phyloP scores from a whole-genome alignment of 1,140 invertebrate genomes.

The Conus ventricosus region DNA sequence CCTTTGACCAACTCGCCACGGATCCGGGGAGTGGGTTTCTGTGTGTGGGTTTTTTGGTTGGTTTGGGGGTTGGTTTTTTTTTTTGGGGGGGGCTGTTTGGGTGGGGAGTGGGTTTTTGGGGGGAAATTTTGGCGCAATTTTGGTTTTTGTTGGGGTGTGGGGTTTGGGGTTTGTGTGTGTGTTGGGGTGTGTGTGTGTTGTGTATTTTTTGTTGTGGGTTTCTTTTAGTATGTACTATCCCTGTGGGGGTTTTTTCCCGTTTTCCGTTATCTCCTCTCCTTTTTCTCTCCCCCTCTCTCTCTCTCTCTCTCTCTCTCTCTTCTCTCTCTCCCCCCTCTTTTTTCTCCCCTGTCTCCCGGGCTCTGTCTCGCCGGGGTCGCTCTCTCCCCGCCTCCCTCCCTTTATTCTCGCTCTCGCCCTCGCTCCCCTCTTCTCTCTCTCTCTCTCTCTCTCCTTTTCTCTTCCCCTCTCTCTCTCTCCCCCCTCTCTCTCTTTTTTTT shows the following conservation, averaged over 20 bases:
- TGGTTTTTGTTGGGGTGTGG: too few species aligned
- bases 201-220: neutral
- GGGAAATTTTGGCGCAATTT: too few species aligned
- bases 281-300: constrained; percentile 1
- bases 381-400: neutral
- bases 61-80: neutral
- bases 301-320: neutral
- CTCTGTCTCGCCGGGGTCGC: too few species aligned
- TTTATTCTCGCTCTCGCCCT: neutral
- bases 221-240: neutral
- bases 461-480: neutral
- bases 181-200: constrained; percentile 43
- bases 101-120: neutral
- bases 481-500: too few species aligned
- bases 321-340: neutral
- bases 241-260: too few species aligned
- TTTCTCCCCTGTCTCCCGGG: neutral
- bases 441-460: neutral
- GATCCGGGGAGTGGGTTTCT: constrained; percentile 79
- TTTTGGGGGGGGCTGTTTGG: neutral
- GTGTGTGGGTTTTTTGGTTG: neutral
- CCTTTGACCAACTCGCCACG: constrained; percentile 87
- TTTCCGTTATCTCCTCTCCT: neutral
- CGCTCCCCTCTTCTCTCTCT: neutral
- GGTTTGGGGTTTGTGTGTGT: too few species aligned